Base-by-base conservation (phyloP, 2,113 vertebrate species). In the Ranitomeya variabilis region DNA sequence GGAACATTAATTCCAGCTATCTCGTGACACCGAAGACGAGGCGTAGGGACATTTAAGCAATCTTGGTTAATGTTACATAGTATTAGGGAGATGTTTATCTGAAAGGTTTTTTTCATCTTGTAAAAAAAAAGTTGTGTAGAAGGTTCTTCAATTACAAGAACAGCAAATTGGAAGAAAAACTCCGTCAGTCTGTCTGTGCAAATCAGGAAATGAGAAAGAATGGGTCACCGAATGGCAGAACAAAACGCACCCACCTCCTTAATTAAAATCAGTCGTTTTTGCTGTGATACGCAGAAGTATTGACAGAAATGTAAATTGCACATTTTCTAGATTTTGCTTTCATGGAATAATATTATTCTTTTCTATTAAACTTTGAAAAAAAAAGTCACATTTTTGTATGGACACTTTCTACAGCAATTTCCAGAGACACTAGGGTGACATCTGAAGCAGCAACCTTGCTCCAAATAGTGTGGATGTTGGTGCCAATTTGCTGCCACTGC, bases 251-350 rank as follows among this genome's bases (percentile, higher is more conserved):
- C 37, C 59, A n/a, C 66, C 31, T 79, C 60, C 76, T 79, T 86
- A 79, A 86, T 86, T 86, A 60, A 86, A 79, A 79, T 86, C 85
- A 86, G 76, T 60, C 55, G 85, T 62, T 86, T 86, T 66, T 80
- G 60, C 14, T 9, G 16, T 66, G 13, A 26, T 51, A 18, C 64
- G 54, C 6, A 69, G 62, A 74, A 62, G 9, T 13, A 15, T 2
- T 21, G 83, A 57, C 7, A 71, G 51, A 54, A 67, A 71, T 23
- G 21, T 10, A 77, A 86, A 62, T 15, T 52, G 11, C 7, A 62
- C 73, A 77, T 51, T 67, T 45, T 45, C 23, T 37, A 0, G 2
- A 4, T 14, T 15, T 83, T n/a, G 37, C 37, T 67, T 11, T 51
- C 21, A 19, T 9, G 18, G 31, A 69, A 69, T 23, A 26, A 69